A percentile compares a stretch with the other conserved stretches of the same genome.
phyloP scores from a whole-genome alignment of 2,888 invertebrate genomes.

The Apotomis betuletana region DNA sequence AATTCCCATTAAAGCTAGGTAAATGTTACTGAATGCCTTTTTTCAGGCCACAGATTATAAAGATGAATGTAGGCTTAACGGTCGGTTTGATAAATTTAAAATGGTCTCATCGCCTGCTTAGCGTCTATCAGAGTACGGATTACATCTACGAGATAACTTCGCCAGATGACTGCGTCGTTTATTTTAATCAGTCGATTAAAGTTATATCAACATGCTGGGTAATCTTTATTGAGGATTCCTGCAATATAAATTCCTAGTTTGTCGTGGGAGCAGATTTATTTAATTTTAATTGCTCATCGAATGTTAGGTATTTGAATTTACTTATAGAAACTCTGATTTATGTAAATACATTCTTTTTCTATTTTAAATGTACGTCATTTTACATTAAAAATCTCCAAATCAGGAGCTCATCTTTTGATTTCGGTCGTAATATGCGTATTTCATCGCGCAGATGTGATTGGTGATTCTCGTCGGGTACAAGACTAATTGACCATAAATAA shows the following conservation, averaged over 20 bases:
- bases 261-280: not conserved
- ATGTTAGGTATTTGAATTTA: too few relatives aligned
- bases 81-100: conserved; percentile 4
- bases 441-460: too few relatives aligned
- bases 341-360: too few relatives aligned
- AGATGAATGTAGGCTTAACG: not conserved
- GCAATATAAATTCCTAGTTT: conserved; percentile 4
- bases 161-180: conserved; percentile 3
- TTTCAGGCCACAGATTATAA: too few relatives aligned
- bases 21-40: too few relatives aligned
- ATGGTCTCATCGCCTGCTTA: conserved; percentile 10
- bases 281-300: not conserved
- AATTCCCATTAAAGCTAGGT: too few relatives aligned
- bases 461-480: too few relatives aligned
- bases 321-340: too few relatives aligned
- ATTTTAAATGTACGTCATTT: too few relatives aligned
- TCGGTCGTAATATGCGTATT: too few relatives aligned
- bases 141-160: not conserved
- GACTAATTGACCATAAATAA: not conserved
- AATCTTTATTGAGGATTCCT: not conserved
- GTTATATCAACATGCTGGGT: conserved; percentile 23
- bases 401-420: too few relatives aligned
- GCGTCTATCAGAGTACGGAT: conserved; percentile 1
- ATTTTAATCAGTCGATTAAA: conserved; percentile 29
- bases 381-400: too few relatives aligned